Evolutionary conservation across 2,888 invertebrate species (phyloP).

Genomic region (Autographa pulchrina): DNA sequence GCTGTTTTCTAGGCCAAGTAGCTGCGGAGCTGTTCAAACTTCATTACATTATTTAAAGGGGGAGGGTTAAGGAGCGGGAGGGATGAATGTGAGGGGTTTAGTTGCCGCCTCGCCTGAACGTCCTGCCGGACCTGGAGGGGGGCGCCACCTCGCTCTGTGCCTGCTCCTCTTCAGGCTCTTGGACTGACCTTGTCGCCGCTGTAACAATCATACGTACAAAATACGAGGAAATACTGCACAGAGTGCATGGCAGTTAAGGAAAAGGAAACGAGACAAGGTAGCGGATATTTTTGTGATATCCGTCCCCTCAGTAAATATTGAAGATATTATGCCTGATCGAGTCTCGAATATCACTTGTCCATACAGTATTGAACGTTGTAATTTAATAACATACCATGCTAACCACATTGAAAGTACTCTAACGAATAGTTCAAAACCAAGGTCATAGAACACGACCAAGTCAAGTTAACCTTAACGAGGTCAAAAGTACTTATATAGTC

Average conservation of each 20-base stretch:
- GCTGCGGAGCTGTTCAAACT: constrained; percentile 17
- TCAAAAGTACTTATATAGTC: constrained; percentile 1
- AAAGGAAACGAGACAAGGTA: no score
- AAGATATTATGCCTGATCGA: no score
- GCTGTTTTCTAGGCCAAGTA: constrained; percentile 34
- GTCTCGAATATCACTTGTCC: not conserved
- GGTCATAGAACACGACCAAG: not conserved
- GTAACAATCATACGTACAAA: constrained; percentile 24
- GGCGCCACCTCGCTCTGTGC: constrained; percentile 72
- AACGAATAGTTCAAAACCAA: not conserved
- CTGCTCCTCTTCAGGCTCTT: constrained; percentile 76
- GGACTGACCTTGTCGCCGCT: constrained; percentile 79
- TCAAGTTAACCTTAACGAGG: not conserved
- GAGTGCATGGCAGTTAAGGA: no score
- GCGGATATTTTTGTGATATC: no score
- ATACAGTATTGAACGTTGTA: not conserved
- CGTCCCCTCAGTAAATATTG: no score
- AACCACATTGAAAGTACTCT: not conserved
- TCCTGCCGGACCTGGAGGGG: constrained; percentile 71
- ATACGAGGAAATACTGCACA: not conserved
- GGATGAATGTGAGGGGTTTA: constrained; percentile 54
- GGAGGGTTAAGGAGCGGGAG: constrained; percentile 37
- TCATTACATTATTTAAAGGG: constrained; percentile 39
- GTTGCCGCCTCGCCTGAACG: constrained; percentile 78
- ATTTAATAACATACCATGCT: not conserved